Percentiles rank a stretch among this genome's conserved stretches.
These are phyloP conservation scores for Xestia xanthographa DNA, from an alignment of 2,888 invertebrate genomes.

Conservation along the genomic window DNA sequence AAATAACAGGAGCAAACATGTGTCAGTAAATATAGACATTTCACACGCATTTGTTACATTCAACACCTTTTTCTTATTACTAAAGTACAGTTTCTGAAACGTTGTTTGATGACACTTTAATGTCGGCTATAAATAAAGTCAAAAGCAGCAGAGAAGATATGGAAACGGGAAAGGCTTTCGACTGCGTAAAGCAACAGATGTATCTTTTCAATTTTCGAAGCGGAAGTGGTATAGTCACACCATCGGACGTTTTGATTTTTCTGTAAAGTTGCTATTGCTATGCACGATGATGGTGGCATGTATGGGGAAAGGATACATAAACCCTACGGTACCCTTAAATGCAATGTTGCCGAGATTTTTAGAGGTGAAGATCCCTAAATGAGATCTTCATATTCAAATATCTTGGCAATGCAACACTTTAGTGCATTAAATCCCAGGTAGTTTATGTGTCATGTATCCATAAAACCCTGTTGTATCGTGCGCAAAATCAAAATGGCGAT, in stretches of 20 bases:
- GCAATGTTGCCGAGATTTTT: neutral
- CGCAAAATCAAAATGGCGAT: neutral
- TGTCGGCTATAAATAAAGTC: neutral
- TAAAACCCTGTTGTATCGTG: neutral
- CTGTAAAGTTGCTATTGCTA: neutral
- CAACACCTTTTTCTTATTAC: neutral
- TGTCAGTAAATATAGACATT: slow-evolving; percentile 1
- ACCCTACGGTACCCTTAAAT: neutral
- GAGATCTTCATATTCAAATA: neutral
- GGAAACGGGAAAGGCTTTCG: slow-evolving; percentile 4
- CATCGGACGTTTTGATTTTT: neutral
- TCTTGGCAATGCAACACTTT: neutral
- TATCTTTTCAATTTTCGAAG: neutral
- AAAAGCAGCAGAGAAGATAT: neutral
- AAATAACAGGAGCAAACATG: slow-evolving; percentile 31
- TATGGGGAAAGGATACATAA: neutral
- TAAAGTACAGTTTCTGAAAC: slow-evolving; percentile 6
- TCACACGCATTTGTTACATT: slow-evolving; percentile 13
- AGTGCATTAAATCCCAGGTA: neutral
- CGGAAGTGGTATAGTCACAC: neutral
- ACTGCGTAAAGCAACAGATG: neutral
- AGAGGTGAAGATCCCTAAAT: neutral
- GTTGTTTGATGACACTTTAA: neutral
- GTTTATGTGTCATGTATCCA: neutral
- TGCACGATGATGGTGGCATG: neutral